phyloP scores from a whole-genome alignment of 2,888 invertebrate species.

The Craniophora ligustri region DNA sequence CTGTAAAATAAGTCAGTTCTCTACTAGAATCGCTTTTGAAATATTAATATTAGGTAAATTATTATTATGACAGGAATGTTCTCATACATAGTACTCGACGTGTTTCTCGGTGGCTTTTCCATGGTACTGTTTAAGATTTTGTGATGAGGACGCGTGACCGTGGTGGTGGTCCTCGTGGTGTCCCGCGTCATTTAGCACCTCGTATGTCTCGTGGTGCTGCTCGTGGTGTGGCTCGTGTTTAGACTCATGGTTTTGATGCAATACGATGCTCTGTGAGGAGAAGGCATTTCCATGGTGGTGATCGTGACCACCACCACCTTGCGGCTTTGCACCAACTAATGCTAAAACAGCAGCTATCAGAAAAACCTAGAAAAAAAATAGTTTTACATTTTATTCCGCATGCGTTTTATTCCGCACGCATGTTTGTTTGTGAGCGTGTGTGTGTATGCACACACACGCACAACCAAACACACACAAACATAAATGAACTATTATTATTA shows the following conservation, averaged over 20 bases:
- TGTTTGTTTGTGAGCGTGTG: too few relatives aligned
- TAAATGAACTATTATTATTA: too few relatives aligned
- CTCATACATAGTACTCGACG: conserved; percentile 41
- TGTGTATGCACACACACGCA: too few relatives aligned
- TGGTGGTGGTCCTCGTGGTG: conserved; percentile 24
- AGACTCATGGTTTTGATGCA: conserved; percentile 57
- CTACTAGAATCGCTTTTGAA: neutral
- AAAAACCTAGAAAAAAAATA: too few relatives aligned
- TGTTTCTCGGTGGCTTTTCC: conserved; percentile 42
- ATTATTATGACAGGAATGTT: neutral
- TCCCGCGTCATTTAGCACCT: conserved; percentile 6
- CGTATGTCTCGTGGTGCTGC: conserved; percentile 3
- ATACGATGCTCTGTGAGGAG: conserved; percentile 67
- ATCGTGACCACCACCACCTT: too few relatives aligned
- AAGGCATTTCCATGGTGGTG: conserved; percentile 39
- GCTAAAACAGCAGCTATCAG: too few relatives aligned
- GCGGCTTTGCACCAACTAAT: too few relatives aligned
- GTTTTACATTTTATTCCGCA: too few relatives aligned
- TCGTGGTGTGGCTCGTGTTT: conserved; percentile 27
- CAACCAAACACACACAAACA: too few relatives aligned
- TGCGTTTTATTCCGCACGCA: too few relatives aligned
- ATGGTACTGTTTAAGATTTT: conserved; percentile 21
- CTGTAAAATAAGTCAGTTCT: conserved; percentile 30
- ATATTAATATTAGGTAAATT: neutral
- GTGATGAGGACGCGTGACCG: conserved; percentile 15